Evolutionary conservation across 2,113 vertebrate genomes (phyloP).

Genomic region (Notothenia coriiceps): DNA sequence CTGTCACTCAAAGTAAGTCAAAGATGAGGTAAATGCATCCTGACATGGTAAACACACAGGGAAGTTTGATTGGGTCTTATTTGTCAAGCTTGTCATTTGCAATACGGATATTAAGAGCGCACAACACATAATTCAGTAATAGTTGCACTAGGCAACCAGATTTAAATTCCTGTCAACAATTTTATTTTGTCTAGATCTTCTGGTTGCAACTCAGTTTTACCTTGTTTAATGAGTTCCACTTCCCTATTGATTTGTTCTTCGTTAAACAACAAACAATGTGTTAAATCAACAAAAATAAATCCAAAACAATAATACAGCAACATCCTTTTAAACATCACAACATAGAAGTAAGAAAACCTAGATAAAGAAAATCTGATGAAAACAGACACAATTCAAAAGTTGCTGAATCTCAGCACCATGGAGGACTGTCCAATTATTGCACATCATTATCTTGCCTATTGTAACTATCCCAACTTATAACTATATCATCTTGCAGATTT

Average conservation of each 20-base stretch:
- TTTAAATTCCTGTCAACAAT: slow-evolving; percentile 14
- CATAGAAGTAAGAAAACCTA: not conserved
- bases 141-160: slow-evolving; percentile 9
- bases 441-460: slow-evolving; percentile 20
- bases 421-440: not conserved
- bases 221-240: slow-evolving; percentile 15
- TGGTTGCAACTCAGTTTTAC: not conserved
- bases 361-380: slow-evolving; percentile 10
- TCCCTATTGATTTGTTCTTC: slow-evolving; percentile 30
- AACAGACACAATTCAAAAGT: slow-evolving; percentile 23
- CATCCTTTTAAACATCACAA: slow-evolving; percentile 14
- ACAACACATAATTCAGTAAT: slow-evolving; percentile 7
- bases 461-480: not conserved
- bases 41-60: slow-evolving; percentile 22
- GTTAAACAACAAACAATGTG: slow-evolving; percentile 6
- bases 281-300: not conserved
- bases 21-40: slow-evolving; percentile 45
- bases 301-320: slow-evolving; percentile 23
- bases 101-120: slow-evolving; percentile 22
- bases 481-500: slow-evolving; percentile 3
- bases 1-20: slow-evolving; percentile 11
- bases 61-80: slow-evolving; percentile 21
- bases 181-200: slow-evolving; percentile 12
- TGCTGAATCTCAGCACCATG: not conserved
- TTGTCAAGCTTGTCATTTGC: slow-evolving; percentile 2